A percentile compares a stretch with the other conserved stretches of the same genome.
These are phyloP conservation scores for Macrophya annulata DNA, from an alignment of 2,888 invertebrate species.

Conservation along the genomic window DNA sequence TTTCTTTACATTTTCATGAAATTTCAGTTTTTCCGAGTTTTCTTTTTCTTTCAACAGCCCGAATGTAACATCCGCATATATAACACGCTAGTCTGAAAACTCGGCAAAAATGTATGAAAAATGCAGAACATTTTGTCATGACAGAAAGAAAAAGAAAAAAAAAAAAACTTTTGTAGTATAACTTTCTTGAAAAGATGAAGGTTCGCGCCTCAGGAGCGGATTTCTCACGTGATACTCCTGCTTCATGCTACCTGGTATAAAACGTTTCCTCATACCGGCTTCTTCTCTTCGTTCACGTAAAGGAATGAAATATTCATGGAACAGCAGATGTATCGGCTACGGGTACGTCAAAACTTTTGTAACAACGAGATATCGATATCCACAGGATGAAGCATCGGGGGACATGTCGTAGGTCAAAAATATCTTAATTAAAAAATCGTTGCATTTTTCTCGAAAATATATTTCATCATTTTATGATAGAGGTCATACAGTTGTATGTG, in stretches of 20 bases:
- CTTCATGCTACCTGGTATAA: constrained; percentile 10
- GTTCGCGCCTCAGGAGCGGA: constrained; percentile 14
- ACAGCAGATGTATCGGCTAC: constrained; percentile 41
- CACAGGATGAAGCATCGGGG: not conserved
- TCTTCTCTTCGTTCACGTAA: constrained; percentile 11
- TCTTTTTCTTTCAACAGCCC: not conserved
- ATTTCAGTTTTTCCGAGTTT: not conserved
- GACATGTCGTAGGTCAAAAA: constrained; percentile 4
- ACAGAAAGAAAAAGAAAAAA: not conserved
- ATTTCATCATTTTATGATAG: not conserved
- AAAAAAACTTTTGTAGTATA: constrained; percentile 36
- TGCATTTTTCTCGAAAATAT: not conserved
- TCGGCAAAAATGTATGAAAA: constrained; percentile 17
- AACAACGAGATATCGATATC: not conserved
- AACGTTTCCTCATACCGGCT: constrained; percentile 29
- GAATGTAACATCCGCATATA: not conserved
- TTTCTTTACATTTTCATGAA: not conserved
- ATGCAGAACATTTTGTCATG: constrained; percentile 6
- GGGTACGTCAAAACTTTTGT: constrained; percentile 29
- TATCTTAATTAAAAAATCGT: constrained; percentile 20
- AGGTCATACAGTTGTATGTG: not conserved
- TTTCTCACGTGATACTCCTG: constrained; percentile 1
- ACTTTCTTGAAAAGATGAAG: constrained; percentile 37
- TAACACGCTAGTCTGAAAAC: not conserved
- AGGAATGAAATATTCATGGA: constrained; percentile 50